Evolutionary conservation across 2,113 vertebrate species (phyloP).

Genomic region (Mustelus asterias): DNA sequence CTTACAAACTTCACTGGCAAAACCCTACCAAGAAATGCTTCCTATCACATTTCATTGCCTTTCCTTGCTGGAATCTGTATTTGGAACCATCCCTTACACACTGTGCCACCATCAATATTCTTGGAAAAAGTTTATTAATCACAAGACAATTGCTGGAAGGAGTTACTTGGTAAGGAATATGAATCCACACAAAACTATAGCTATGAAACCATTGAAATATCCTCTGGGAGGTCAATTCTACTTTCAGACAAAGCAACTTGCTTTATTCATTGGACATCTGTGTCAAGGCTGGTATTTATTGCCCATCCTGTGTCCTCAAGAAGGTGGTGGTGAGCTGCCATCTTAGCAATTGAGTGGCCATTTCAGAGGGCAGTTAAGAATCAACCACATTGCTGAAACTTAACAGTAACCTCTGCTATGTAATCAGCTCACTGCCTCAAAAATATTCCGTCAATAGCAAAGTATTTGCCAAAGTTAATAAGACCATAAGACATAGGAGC

Average conservation of each 20-base stretch:
- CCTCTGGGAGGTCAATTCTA: neutral
- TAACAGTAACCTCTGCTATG: neutral
- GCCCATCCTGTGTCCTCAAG: neutral
- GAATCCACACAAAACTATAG: neutral
- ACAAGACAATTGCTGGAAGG: neutral
- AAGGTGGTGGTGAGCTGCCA: no score
- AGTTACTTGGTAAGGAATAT: neutral
- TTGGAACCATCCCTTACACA: neutral
- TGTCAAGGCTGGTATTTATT: neutral
- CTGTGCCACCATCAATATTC: neutral
- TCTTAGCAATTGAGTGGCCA: neutral
- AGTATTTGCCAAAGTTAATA: neutral
- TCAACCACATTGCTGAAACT: neutral
- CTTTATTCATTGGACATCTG: neutral
- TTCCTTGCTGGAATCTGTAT: no score
- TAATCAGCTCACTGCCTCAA: neutral
- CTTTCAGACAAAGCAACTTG: neutral
- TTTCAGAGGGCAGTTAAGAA: neutral
- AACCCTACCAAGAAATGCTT: neutral
- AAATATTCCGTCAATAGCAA: neutral
- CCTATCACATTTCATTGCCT: neutral
- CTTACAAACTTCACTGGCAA: neutral
- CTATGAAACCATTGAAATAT: neutral
- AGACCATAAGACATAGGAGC: no score
- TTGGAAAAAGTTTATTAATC: neutral